These are phyloP conservation scores for Polypterus senegalus DNA, from an alignment of 2,113 vertebrate genomes.

Conservation along the genomic window DNA sequence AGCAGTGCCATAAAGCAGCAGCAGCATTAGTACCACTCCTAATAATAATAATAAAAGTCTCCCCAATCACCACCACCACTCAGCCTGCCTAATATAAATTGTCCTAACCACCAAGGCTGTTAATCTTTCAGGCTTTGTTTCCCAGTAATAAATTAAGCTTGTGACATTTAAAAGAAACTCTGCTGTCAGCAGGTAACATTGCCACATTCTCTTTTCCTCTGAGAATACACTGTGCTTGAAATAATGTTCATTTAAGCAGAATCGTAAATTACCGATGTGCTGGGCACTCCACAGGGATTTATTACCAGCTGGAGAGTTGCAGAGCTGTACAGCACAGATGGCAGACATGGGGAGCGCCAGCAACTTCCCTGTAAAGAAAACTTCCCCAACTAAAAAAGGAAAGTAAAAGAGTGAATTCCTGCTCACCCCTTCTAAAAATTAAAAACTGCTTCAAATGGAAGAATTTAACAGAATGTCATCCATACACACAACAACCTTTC, in stretches of 20 bases:
- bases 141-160: neutral
- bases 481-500: too few relatives aligned
- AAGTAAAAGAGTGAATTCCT: too few relatives aligned
- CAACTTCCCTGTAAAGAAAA: neutral
- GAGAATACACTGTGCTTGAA: conserved; percentile 3
- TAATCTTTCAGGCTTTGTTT: neutral
- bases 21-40: neutral
- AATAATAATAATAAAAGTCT: neutral
- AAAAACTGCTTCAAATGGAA: too few relatives aligned
- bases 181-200: neutral
- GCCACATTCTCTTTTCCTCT: conserved; percentile 1
- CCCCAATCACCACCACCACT: neutral
- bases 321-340: neutral
- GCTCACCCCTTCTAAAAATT: too few relatives aligned
- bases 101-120: neutral
- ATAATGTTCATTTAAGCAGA: conserved; percentile 11
- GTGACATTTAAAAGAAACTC: conserved; percentile 1
- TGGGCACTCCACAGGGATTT: neutral
- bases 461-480: too few relatives aligned
- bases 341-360: neutral
- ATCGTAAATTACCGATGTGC: conserved; percentile 6
- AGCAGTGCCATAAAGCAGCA: neutral
- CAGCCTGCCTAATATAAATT: neutral
- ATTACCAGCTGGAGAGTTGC: neutral
- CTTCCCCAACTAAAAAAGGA: too few relatives aligned